These are phyloP conservation scores for Achatina immaculata DNA, from an alignment of 1,140 invertebrate genomes.

Conservation along the genomic window DNA sequence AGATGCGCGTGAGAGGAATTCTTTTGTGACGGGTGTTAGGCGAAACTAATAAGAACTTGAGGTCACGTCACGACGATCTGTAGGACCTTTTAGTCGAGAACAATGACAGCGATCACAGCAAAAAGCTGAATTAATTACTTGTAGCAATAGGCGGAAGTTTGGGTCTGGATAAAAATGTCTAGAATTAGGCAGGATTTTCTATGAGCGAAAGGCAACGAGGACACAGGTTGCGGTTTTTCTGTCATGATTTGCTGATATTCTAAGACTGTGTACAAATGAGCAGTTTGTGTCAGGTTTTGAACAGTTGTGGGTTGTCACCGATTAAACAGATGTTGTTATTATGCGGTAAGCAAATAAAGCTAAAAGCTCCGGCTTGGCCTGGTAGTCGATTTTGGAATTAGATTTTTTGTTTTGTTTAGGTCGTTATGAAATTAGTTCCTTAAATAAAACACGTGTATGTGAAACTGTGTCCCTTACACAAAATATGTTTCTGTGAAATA, in stretches of 20 bases:
- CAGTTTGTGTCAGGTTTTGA: not conserved
- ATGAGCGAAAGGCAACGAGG: not conserved
- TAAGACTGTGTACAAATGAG: not conserved
- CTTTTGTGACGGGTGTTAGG: not conserved
- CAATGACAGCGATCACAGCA: not conserved
- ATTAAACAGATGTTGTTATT: not conserved
- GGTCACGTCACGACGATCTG: not conserved
- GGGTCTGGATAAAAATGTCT: not conserved
- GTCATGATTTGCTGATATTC: not conserved
- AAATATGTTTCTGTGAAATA: no score
- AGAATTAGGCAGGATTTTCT: not conserved
- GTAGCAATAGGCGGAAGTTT: not conserved
- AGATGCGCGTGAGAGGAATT: not conserved
- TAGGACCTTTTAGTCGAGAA: not conserved
- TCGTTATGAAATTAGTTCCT: no score
- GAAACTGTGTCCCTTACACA: no score
- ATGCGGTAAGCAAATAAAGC: no score
- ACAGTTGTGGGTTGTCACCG: not conserved
- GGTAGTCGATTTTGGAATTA: no score
- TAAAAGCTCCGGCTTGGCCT: no score
- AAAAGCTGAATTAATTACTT: not conserved
- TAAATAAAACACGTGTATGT: no score
- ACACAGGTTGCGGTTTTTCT: not conserved
- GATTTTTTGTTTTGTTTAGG: no score
- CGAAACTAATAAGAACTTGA: not conserved